Evolutionary conservation across 2,113 vertebrate genomes (phyloP).

Genomic region (Garra rufa): DNA sequence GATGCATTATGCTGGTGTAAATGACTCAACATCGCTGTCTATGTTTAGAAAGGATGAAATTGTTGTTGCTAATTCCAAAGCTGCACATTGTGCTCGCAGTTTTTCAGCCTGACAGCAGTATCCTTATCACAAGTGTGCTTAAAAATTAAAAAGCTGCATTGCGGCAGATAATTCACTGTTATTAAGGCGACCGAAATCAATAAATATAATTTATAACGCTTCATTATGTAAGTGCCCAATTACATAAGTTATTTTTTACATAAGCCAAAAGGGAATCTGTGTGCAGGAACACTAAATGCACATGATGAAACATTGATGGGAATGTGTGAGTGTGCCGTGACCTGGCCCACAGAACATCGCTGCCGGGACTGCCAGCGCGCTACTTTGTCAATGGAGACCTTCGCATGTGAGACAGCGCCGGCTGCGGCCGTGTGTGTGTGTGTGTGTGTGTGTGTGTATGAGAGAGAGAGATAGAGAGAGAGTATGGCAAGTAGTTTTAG

Average conservation of each 20-base stretch:
- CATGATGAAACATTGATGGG: slow-evolving; percentile 37
- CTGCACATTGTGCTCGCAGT: slow-evolving; percentile 53
- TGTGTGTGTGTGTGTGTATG: slow-evolving; percentile 32
- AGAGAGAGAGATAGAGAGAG: too few species aligned
- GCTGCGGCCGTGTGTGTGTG: slow-evolving; percentile 32
- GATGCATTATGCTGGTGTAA: slow-evolving; percentile 47
- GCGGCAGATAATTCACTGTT: slow-evolving; percentile 71
- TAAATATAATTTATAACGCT: slow-evolving; percentile 69
- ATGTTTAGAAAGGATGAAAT: slow-evolving; percentile 62
- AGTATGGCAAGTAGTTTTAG: too few species aligned
- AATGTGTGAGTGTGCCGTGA: slow-evolving; percentile 31
- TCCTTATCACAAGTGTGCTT: slow-evolving; percentile 65
- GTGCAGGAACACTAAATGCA: slow-evolving; percentile 29
- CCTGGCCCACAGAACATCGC: slow-evolving; percentile 14
- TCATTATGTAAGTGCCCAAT: slow-evolving; percentile 60
- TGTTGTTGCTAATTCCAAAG: slow-evolving; percentile 70
- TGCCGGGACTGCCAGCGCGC: neutral
- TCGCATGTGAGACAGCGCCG: slow-evolving; percentile 13
- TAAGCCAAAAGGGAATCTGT: slow-evolving; percentile 56
- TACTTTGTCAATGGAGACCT: slow-evolving; percentile 24
- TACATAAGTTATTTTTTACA: slow-evolving; percentile 68
- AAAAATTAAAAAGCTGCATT: slow-evolving; percentile 77
- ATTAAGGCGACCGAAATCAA: slow-evolving; percentile 60
- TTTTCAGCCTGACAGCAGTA: slow-evolving; percentile 57
- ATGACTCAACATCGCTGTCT: slow-evolving; percentile 58